A percentile compares a stretch with the other conserved stretches of the same genome.
These are phyloP conservation scores for Calosoma granatense DNA, from an alignment of 1,140 invertebrate genomes.

Conservation along the genomic window DNA sequence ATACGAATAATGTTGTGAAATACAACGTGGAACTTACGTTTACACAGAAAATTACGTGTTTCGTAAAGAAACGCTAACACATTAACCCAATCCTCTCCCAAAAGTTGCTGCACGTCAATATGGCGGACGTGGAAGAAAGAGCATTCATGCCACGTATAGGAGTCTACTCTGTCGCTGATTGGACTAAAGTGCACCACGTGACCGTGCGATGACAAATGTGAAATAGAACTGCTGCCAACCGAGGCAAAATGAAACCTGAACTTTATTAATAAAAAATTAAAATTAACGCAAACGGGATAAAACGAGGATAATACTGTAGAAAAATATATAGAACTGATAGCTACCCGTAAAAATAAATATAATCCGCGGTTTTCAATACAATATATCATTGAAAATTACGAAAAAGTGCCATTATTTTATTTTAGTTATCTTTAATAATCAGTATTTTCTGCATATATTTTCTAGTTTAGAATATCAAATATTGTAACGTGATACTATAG, in stretches of 20 bases:
- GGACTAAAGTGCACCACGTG: slow-evolving; percentile 33
- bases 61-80: slow-evolving; percentile 51
- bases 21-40: slow-evolving; percentile 9
- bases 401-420: neutral
- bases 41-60: slow-evolving; percentile 15
- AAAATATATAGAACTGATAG: too few species aligned
- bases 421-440: neutral
- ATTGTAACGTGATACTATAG: too few species aligned
- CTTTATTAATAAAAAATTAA: slow-evolving; percentile 8
- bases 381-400: neutral
- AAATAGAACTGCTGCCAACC: neutral
- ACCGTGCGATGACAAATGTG: slow-evolving; percentile 14
- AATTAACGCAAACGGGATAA: slow-evolving; percentile 7
- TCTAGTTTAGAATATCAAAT: too few species aligned
- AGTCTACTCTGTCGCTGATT: slow-evolving; percentile 30
- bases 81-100: slow-evolving; percentile 54
- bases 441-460: too few species aligned
- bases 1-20: neutral
- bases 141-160: slow-evolving; percentile 66
- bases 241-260: neutral
- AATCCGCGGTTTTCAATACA: neutral
- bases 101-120: slow-evolving; percentile 67
- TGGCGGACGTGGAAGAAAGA: slow-evolving; percentile 63
- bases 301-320: neutral
- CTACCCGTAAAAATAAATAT: neutral